Evolutionary conservation across 35 echinoderm and acorn worm genomes (phyloP).

Genomic region (Eucidaris tribuloides): DNA sequence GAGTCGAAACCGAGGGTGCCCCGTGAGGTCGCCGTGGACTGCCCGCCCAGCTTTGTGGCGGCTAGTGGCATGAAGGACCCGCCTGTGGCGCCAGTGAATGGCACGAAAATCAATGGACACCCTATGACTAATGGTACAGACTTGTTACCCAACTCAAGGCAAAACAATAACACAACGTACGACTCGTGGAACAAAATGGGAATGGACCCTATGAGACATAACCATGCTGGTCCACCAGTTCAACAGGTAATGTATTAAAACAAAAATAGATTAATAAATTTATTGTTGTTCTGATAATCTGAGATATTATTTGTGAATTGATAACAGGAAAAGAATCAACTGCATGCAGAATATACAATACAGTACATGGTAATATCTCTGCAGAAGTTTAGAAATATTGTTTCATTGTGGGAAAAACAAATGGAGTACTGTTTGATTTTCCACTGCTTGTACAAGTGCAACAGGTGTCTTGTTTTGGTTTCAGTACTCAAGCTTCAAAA

Average conservation of each 20-base stretch:
- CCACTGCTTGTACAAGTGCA: no score
- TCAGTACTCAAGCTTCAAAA: no score
- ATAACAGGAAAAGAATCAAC: no score
- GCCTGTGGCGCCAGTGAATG: conserved; percentile 25
- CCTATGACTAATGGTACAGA: conserved; percentile 68
- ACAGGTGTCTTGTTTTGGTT: no score
- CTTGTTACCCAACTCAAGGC: conserved; percentile 22
- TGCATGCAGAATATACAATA: no score
- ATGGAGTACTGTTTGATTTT: no score
- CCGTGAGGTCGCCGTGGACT: conserved; percentile 91
- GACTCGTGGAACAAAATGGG: neutral
- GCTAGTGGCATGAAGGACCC: conserved; percentile 99
- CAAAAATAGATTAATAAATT: no score
- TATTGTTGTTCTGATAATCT: no score
- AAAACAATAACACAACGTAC: conserved; percentile 4
- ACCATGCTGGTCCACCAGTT: neutral
- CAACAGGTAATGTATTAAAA: conserved; percentile 22
- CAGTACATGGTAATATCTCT: no score
- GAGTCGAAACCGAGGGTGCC: conserved; percentile 28
- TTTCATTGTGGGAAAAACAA: no score
- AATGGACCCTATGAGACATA: neutral
- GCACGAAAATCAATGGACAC: conserved; percentile 47
- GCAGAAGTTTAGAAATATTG: no score
- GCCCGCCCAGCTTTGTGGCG: conserved; percentile 95
- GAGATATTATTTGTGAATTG: no score